Conservation (phyloP, 2,888 invertebrate species). For the Tyria jacobaeae region DNA sequence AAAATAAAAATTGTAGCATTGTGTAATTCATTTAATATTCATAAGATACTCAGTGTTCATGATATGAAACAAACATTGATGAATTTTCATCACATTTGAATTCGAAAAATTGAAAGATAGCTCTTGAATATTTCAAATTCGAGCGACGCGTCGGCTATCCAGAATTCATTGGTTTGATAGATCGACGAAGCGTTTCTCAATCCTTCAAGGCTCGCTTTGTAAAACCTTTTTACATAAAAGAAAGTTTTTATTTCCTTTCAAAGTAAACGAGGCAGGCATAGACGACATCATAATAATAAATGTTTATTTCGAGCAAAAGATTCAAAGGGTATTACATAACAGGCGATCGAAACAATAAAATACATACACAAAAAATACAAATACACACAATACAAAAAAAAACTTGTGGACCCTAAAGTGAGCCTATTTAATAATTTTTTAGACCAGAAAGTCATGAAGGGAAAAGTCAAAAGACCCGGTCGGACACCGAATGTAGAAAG, state of each 20-base stretch:
- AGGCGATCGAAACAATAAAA: too few species aligned
- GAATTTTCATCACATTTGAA: conserved; percentile 4
- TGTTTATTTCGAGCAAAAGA: too few species aligned
- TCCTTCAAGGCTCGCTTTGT: conserved; percentile 3
- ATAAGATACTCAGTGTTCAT: neutral
- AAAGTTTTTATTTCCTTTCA: conserved; percentile 23
- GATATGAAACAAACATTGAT: conserved; percentile 10
- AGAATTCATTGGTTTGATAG: conserved; percentile 19
- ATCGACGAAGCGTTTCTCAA: conserved; percentile 6
- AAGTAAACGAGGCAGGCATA: conserved; percentile 28
- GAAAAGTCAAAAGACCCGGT: too few species aligned
- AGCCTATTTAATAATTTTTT: conserved; percentile 48
- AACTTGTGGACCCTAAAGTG: conserved; percentile 33
- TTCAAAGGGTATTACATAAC: too few species aligned
- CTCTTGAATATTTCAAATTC: conserved; percentile 24
- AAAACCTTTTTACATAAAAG: conserved; percentile 3
- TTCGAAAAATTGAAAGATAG: conserved; percentile 17
- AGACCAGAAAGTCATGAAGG: too few species aligned
- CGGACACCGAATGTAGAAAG: too few species aligned
- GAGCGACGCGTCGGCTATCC: conserved; percentile 12
- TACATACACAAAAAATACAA: too few species aligned
- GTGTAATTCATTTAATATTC: neutral
- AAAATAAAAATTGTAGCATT: neutral
- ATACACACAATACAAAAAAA: too few species aligned
- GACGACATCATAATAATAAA: conserved; percentile 33